phyloP scores from a whole-genome alignment of 2,888 invertebrate genomes.

The Drosophila limbata region DNA sequence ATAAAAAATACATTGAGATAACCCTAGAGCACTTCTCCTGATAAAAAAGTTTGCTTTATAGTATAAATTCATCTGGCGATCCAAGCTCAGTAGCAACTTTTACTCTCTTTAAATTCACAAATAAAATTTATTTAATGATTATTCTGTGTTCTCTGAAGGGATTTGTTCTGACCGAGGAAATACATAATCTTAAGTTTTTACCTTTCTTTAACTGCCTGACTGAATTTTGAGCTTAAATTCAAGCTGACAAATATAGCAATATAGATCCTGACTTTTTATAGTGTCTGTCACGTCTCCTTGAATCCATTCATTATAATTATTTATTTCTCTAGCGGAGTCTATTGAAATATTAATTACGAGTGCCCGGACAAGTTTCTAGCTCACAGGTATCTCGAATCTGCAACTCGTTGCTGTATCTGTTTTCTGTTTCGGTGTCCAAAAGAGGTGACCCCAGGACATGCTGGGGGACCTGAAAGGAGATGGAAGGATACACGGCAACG shows the following conservation, averaged over 20 bases:
- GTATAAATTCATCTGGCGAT: neutral
- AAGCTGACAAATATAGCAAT: too few species aligned
- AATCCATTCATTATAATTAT: neutral
- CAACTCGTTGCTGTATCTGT: neutral
- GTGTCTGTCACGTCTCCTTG: neutral
- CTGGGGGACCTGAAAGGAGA: neutral
- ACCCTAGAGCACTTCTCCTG: neutral
- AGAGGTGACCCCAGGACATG: conserved; percentile 5
- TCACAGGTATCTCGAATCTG: neutral
- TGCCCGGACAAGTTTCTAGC: neutral
- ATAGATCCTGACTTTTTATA: neutral
- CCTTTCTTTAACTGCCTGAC: too few species aligned
- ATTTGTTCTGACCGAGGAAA: neutral
- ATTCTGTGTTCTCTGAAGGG: neutral
- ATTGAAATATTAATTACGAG: neutral
- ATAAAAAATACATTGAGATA: too few species aligned
- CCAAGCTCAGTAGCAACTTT: neutral
- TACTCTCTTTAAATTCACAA: neutral
- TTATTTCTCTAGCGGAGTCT: neutral
- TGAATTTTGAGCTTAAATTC: too few species aligned
- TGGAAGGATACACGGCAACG: conserved; percentile 5
- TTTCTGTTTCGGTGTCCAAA: neutral
- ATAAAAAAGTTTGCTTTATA: neutral
- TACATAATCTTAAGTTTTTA: too few species aligned
- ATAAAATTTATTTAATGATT: neutral